Evolutionary conservation across 2,797 vertebrate species (phyloP), one percentile per base, ranked within the genome.

Genomic region (Hemitrygon akajei): DNA sequence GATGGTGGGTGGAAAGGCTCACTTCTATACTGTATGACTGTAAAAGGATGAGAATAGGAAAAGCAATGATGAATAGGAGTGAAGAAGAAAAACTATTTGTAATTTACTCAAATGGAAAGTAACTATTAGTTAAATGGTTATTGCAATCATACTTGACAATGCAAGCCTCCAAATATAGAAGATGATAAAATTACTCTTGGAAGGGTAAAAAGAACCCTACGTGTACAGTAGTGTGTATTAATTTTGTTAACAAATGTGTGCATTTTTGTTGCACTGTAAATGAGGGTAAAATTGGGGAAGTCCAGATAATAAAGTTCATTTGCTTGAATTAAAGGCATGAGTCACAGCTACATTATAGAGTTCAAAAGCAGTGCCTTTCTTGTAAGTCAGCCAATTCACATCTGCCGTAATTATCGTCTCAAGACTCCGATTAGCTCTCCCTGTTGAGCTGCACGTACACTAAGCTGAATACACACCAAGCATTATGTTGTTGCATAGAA

Each of bases 391-490:
- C 69, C 40, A 76, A 76, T 71, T 93, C 91, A 93, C 75, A 58
- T 93, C 71, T 40, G 30, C 34, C 22, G 71, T 93, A 93, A 93
- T 93, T 75, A 75, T 40, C 75, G 91, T 25, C 40, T 56, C 71
- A 93, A 76, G 91, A 93, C 91, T 76, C 91, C 47, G 40, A 93
- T 93, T 58, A 76, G 47, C 91, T 69, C 34, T 76, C 25, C 69
- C 71, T 93, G 71, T 58, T 76, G 47, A 58, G 25, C 40, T 93
- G 73, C 71, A 93, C 71, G 27, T 58, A 76, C 71, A 18, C 91
- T 22, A 14, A 58, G 58, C 60, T 69, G 60, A 89, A 73, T 14
- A 75, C 91, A 76, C 40, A 76, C 40, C 5, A 66, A 34, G 37
- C 71, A 56, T 56, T 75, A 93, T 56, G n/a, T 22, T 27, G 12